Base-by-base conservation (phyloP, 2,888 invertebrate genomes). In the Orthosia gracilis region DNA sequence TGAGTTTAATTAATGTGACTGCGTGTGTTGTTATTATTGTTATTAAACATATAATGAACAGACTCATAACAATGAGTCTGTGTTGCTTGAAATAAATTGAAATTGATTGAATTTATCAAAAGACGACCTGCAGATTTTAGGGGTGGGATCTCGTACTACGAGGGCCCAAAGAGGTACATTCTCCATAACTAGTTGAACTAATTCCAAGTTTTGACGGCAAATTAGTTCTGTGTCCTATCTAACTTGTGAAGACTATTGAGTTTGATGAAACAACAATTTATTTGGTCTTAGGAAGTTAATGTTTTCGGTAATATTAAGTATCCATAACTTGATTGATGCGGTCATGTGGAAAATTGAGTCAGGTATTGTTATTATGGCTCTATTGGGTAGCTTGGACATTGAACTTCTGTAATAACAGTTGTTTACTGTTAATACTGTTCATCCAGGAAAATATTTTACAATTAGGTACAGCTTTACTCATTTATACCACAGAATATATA, bases 131-230 rank as follows among this genome's bases (percentile, higher is more conserved):
- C 31, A 31, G 31, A 31, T 31, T 31, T 31, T 31, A 7, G 31
- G 31, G 5, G 7, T 31, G 31, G 31, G 31, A 31, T 7, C 31
- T 31, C 31, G 5, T 31, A 31, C 31, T 31, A 31, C 31, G 7
- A 31, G 7, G 7, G 31, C 31, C 47, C 47, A 47, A 68, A 63
- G 21, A 49, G 17, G 9, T 63, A 49, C 49, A 31, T 49, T n/a
- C 47, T 47, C 26, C n/a, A 47, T 47, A 18, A 52, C 11, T 18
- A 15, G 15, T 31, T 45, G 47, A 21, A 52, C 21, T 49, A 17
- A 49, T 40, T 73, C 47, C 5, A 66, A 76, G 67, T 49, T 73
- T 73, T 49, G 77, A 31, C 5, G 21, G n/a, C n/a, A 47, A 64
- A 40, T 76, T 55, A 64, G 23, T 47, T 66, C 13, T 31, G 47